Conservation (phyloP, 2,113 vertebrate genomes). For the Amblyornis subalaris region DNA sequence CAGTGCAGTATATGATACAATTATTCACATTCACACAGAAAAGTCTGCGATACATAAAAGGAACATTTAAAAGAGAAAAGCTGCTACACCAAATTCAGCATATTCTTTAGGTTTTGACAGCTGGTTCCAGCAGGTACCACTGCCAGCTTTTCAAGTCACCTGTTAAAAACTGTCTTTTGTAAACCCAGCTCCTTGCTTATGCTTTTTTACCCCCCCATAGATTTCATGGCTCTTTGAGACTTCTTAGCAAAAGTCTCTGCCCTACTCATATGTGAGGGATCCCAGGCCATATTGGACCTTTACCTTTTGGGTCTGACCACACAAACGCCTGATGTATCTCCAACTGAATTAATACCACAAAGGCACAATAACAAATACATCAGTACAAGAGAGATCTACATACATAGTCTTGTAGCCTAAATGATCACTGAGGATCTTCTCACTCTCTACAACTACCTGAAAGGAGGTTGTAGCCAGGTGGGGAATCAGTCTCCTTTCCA, state of each 20-base stretch:
- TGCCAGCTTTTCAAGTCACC: background rate
- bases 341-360: background rate
- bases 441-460: background rate
- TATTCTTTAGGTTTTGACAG: background rate
- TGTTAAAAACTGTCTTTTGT: background rate
- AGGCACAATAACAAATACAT: background rate
- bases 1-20: background rate
- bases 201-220: background rate
- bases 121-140: background rate
- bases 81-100: background rate
- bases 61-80: background rate
- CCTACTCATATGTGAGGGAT: background rate
- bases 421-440: background rate
- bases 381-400: background rate
- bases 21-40: background rate
- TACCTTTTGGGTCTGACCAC: background rate
- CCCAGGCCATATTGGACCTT: background rate
- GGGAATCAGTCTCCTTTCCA: background rate
- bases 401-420: background rate
- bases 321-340: background rate
- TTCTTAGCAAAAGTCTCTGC: background rate
- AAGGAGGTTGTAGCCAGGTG: background rate
- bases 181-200: background rate
- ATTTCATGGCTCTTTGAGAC: background rate
- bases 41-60: background rate